Evolutionary conservation across 1,140 invertebrate species (phyloP).

Genomic region (Drosophila arawakana): DNA sequence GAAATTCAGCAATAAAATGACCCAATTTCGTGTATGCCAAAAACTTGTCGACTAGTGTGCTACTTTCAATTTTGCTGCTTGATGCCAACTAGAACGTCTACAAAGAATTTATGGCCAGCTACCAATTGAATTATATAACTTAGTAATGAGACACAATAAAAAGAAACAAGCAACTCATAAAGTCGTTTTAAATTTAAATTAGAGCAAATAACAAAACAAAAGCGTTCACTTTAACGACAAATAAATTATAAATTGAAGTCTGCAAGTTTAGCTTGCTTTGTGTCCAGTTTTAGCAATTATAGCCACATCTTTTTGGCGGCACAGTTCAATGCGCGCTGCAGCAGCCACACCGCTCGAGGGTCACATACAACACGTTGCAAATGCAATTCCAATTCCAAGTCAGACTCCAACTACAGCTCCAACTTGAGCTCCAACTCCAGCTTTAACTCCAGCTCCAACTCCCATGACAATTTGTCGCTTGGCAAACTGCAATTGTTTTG

Average conservation of each 20-base stretch:
- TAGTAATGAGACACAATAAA: no score
- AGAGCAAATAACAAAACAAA: no score
- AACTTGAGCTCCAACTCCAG: conserved; percentile 13
- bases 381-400: conserved; percentile 25
- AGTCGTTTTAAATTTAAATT: no score
- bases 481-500: conserved; percentile 78
- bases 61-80: conserved; percentile 58
- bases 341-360: conserved; percentile 57
- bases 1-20: conserved; percentile 63
- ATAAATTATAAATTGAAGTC: background rate
- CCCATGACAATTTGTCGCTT: conserved; percentile 82
- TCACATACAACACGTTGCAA: conserved; percentile 54
- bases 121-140: background rate
- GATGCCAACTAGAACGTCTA: conserved; percentile 72
- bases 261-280: conserved; percentile 10
- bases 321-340: conserved; percentile 69
- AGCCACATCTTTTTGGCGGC: conserved; percentile 40
- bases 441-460: conserved; percentile 46
- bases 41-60: conserved; percentile 70
- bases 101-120: conserved; percentile 60
- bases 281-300: conserved; percentile 36
- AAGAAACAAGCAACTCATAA: no score
- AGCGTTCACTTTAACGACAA: no score
- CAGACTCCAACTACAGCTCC: conserved; percentile 19
- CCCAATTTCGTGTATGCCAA: conserved; percentile 56